Base-by-base conservation (phyloP, 2,113 vertebrate species). In the Microcebus tavaratra region DNA sequence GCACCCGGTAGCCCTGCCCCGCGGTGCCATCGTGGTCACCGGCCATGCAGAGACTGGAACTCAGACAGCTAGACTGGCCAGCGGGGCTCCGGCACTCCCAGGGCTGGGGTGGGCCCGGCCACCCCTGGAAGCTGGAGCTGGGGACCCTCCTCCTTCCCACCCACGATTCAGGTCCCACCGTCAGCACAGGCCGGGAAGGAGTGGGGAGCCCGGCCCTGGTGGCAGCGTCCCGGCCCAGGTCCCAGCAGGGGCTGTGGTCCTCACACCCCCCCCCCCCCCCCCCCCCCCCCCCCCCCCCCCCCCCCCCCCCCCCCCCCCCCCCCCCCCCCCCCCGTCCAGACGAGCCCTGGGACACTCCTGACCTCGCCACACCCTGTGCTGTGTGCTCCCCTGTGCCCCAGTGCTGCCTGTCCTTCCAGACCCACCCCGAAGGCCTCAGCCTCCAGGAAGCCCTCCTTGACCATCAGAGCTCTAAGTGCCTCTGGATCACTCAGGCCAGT, bases 41-140 rank as follows among this genome's bases (percentile, higher is more conserved):
- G 97, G 96, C 96, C 96, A 98, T 97, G 95, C 98, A 84, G 55
- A 96, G 95, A 97, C 68, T 96, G 94, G 42, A 45, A 45, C 42
- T 45, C 42, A 45, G 42, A 45, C 7, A 45, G 42, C 42, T 20
- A 73, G 39, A 73, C 53, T 42, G 27, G 12, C 23, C 70, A 42
- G 23, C 2, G 3, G 6, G 23, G 34, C 45, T 53, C 23, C 31
- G 59, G 2, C 13, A 34, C 15, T 2, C 50, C 61, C 27, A 1
- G n/a, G 23, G 39, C 11, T 6, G 34, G 3, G 13, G 8, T 15
- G 36, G 55, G 42, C 65, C 25, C 4, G 3, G 1, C 39, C 42
- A 65, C 63, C 36, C 67, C 25, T 20, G 23, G 36, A 31, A 68
- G 79, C 39, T 45, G 39, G 20, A 20, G 6, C 48, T 72, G 65